Conservation (phyloP, 2,888 invertebrate species). For the Apantesis nais region DNA sequence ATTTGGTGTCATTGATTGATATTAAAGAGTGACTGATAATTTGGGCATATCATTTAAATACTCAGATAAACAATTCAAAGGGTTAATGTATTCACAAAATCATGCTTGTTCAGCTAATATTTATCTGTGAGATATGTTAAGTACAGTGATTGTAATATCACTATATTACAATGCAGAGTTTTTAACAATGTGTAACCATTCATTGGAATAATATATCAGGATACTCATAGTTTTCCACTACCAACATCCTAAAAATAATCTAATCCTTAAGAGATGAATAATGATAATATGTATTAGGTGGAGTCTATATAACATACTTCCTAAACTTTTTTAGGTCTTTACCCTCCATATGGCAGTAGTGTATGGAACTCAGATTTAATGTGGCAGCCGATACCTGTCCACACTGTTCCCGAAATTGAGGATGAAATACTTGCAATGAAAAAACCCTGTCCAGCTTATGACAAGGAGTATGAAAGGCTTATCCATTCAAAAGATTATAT, state of each 20-base stretch:
- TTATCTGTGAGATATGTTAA: too few species aligned
- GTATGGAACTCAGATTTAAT: conserved; percentile 86
- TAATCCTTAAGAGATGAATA: neutral
- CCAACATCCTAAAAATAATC: neutral
- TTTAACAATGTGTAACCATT: neutral
- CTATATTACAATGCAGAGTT: neutral
- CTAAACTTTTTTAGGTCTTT: conserved; percentile 83
- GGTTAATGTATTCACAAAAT: neutral
- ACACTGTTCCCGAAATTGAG: conserved; percentile 86
- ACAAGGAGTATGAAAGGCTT: conserved; percentile 82
- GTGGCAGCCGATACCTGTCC: conserved; percentile 93
- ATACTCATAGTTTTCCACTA: neutral
- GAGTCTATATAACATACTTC: neutral
- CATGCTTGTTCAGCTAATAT: neutral
- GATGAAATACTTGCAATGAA: conserved; percentile 88
- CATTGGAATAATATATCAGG: neutral
- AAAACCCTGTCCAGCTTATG: conserved; percentile 88
- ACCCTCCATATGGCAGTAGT: conserved; percentile 86
- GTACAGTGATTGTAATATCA: too few species aligned
- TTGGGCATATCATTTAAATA: neutral
- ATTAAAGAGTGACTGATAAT: neutral
- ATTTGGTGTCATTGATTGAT: neutral
- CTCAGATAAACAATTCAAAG: neutral
- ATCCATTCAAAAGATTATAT: conserved; percentile 82
- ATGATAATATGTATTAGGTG: neutral